These are phyloP conservation scores for Epiblema foenella DNA, from an alignment of 2,888 invertebrate species.

Conservation along the genomic window DNA sequence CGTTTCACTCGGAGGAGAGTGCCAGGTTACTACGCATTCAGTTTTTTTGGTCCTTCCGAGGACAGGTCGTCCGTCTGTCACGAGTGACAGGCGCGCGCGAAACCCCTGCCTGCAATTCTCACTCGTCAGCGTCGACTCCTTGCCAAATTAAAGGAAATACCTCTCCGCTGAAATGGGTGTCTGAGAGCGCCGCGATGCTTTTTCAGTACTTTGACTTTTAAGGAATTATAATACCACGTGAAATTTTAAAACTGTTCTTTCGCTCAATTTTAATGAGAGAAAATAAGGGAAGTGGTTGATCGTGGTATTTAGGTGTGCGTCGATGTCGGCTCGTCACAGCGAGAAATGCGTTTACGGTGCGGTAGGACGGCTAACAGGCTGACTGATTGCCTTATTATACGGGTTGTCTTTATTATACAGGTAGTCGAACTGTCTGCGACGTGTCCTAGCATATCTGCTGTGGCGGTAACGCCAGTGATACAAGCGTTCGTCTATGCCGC, in stretches of 20 bases:
- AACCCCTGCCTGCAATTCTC: slow-evolving; percentile 56
- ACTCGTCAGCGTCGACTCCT: slow-evolving; percentile 67
- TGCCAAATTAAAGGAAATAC: slow-evolving; percentile 74
- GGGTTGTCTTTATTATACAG: slow-evolving; percentile 54
- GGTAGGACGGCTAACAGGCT: slow-evolving; percentile 60
- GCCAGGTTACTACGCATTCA: slow-evolving; percentile 61
- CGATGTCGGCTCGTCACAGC: slow-evolving; percentile 57
- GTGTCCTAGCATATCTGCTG: slow-evolving; percentile 56
- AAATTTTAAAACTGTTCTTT: slow-evolving; percentile 61
- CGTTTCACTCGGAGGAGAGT: slow-evolving; percentile 57
- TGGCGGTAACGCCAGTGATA: slow-evolving; percentile 56
- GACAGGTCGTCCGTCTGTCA: slow-evolving; percentile 68
- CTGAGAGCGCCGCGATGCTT: slow-evolving; percentile 58
- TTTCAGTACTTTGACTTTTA: slow-evolving; percentile 59
- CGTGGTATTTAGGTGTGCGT: slow-evolving; percentile 61
- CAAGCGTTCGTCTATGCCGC: slow-evolving; percentile 52
- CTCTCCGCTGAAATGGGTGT: slow-evolving; percentile 63
- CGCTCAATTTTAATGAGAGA: slow-evolving; percentile 61
- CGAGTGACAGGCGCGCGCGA: slow-evolving; percentile 65
- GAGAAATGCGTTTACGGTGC: slow-evolving; percentile 59
- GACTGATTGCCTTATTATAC: slow-evolving; percentile 62
- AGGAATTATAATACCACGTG: slow-evolving; percentile 59
- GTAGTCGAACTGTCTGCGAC: slow-evolving; percentile 50
- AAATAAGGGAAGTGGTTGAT: slow-evolving; percentile 65
- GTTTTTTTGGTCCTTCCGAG: slow-evolving; percentile 57